Base-by-base conservation (phyloP, 2,113 vertebrate species). In the Bagarius yarrelli region DNA sequence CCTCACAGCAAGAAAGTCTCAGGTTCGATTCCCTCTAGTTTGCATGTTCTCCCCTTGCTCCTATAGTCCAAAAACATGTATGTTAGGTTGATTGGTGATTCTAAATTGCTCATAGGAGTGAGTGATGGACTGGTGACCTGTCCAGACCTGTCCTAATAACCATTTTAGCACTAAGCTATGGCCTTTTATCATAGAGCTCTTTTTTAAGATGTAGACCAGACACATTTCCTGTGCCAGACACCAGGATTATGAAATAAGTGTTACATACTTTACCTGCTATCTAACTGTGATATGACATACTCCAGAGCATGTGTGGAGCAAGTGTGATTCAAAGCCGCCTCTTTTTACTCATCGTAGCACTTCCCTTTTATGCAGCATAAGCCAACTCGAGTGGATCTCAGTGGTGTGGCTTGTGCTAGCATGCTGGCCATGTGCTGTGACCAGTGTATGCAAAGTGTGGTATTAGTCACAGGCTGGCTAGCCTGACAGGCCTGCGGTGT, bases 391-490 rank as follows among this genome's bases (percentile, higher is more conserved):
- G 34, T n/a, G 53, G 50, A 67, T 57, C 73, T 69, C 61, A 52
- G 27, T 76, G 73, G 66, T 61, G 32, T 53, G 76, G 73, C 66
- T 73, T 55, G 30, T 83, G 74, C 78, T 93, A 93, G 89, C 91
- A 88, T 80, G 92, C 94, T 90, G 94, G 93, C 92, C 86, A 81
- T 93, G 93, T 94, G 81, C 94, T 97, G 94, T 95, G 95, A 95
- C 95, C 95, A 95, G 94, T 92, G 94, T 96, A 99, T 98, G 97
- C 96, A 98, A 98, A 99, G 95, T 90, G 93, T 94, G 94, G 96
- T 95, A 97, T 98, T 98, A 98, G 95, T 98, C 96, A 97, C 95
- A 93, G 95, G 93, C 95, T 91, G 94, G 94, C 94, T 93, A 91
- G 90, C 92, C 92, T 97, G 97, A 98, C 96, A 97, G 93, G 89